These are phyloP conservation scores for Neopipo cinnamomea DNA, from an alignment of 2,113 vertebrate genomes.

Conservation along the genomic window DNA sequence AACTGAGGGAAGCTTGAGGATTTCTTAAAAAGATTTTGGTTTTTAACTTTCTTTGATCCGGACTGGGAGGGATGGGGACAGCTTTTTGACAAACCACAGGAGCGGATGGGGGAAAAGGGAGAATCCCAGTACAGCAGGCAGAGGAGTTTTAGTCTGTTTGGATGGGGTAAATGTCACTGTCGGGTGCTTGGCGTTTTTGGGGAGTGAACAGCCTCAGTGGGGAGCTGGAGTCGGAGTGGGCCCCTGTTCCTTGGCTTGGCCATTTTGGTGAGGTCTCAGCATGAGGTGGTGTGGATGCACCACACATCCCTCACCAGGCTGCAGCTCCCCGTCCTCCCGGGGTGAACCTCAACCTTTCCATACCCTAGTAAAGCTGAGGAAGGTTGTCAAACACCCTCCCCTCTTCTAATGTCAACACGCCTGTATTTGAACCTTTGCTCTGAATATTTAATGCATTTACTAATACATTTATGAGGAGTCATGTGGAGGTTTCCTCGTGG, in stretches of 20 bases:
- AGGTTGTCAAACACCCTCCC: background rate
- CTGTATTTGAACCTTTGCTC: conserved; percentile 20
- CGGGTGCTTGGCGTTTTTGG: background rate
- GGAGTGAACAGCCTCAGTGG: background rate
- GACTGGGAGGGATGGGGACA: background rate
- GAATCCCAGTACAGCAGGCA: background rate
- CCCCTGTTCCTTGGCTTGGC: background rate
- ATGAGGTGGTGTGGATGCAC: background rate
- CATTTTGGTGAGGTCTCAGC: background rate
- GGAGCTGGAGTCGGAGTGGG: background rate
- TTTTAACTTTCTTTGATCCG: background rate
- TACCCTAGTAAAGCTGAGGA: background rate
- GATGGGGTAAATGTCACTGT: background rate
- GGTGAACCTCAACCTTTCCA: background rate
- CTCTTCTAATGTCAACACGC: background rate
- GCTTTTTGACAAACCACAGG: background rate
- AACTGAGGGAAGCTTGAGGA: background rate
- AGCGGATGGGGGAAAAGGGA: background rate
- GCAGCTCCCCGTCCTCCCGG: background rate
- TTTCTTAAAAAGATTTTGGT: background rate
- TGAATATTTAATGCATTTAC: conserved; percentile 22
- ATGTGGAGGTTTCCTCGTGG: background rate
- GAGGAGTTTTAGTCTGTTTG: background rate
- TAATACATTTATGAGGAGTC: conserved; percentile 43
- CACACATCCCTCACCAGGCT: background rate